Conservation (phyloP, 2,888 invertebrate genomes). For the Odontocerum albicorne region DNA sequence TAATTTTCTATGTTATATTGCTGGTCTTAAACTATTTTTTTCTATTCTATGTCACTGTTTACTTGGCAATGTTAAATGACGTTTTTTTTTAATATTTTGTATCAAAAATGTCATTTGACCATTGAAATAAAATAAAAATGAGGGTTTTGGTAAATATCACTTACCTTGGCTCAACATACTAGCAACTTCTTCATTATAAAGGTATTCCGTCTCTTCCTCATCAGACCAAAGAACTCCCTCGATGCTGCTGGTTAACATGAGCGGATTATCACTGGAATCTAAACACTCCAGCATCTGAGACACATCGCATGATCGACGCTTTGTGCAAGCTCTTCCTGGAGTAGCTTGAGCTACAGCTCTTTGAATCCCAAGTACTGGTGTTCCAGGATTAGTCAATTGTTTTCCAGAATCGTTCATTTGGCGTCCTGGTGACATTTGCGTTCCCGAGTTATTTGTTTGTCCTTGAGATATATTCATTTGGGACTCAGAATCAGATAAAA, state of each 20-base stretch:
- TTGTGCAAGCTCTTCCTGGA: conserved; percentile 37
- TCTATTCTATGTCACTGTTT: too few species aligned
- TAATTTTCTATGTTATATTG: too few species aligned
- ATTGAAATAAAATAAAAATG: too few species aligned
- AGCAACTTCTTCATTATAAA: conserved; percentile 55
- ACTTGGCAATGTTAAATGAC: too few species aligned
- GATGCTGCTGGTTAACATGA: conserved; percentile 54
- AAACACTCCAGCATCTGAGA: conserved; percentile 20
- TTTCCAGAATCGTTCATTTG: neutral
- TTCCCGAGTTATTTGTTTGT: too few species aligned
- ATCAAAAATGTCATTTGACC: too few species aligned
- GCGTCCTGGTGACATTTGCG: neutral
- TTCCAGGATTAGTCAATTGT: neutral
- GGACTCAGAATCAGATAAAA: too few species aligned
- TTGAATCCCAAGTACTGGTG: conserved; percentile 4
- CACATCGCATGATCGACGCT: conserved; percentile 48
- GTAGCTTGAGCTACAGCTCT: conserved; percentile 23
- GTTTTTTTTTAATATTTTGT: too few species aligned
- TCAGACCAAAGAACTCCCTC: conserved; percentile 59
- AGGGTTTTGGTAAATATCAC: conserved; percentile 36
- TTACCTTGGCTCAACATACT: conserved; percentile 53
- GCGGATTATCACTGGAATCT: conserved; percentile 40
- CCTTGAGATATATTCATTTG: too few species aligned
- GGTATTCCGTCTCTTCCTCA: conserved; percentile 57
- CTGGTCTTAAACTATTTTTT: too few species aligned